Evolutionary conservation across 2,888 invertebrate genomes (phyloP), one percentile per base, ranked within the genome.

Genomic region (Physocephala rufipes): DNA sequence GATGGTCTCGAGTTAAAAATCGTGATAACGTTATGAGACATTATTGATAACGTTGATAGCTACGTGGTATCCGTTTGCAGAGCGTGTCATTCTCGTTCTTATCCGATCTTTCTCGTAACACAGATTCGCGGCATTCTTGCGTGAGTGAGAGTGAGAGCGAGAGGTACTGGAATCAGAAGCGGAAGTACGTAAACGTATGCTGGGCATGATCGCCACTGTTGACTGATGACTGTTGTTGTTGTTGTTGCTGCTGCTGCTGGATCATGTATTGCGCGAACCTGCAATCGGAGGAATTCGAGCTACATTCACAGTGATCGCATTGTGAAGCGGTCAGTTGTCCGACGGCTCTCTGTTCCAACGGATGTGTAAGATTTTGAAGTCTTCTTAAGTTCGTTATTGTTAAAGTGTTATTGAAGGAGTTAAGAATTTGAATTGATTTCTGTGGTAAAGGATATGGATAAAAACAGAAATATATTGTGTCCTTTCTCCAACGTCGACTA

Each of bases 291-390:
- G 69, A 74, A 71, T 67, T 73, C 55, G 76, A 75, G 77, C 76
- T 79, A 78, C 78, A 77, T 78, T 79, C 77, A 75, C 73, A 77
- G 77, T 74, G 76, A 79, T 78, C 78, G 74, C 73, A 70, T 65
- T 74, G 73, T 74, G 76, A 71, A 78, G 77, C 78, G 82, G 79
- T 85, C 83, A 86, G 86, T 85, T 84, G 82, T 77, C 79, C 78
- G 79, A 79, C 83, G 81, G 82, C 82, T 78, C 80, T 84, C 82
- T 79, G 78, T 79, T 77, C 78, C 78, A 79, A 75, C 81, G 84
- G 85, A 82, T 84, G 84, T 43, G 59, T 67, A 76, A 67, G 51
- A 49, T 26, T n/a, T n/a, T n/a, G 24, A n/a, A 43, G 68, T 16
- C 26, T 28, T 62, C n/a, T 30, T 53, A 36, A 15, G 47, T 63